Percentiles rank a stretch among this genome's conserved stretches.
Evolutionary conservation across 2,113 vertebrate genomes (phyloP).

Genomic region (Grantiella picta): DNA sequence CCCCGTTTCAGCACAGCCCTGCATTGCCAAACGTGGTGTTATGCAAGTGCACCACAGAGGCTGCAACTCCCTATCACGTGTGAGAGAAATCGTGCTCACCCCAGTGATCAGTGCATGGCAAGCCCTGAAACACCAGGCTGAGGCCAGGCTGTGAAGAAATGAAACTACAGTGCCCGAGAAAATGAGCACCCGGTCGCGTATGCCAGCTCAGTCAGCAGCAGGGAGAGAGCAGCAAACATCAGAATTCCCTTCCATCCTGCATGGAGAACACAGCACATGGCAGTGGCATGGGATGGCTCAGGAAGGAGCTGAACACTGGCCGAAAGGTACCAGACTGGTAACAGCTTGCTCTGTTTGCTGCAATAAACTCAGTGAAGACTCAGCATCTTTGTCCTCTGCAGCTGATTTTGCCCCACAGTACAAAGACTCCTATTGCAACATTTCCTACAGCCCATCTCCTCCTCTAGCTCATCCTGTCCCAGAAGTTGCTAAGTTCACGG

Average conservation of each 20-base stretch:
- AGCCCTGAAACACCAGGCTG: neutral
- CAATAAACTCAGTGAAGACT: neutral
- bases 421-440: slow-evolving; percentile 5
- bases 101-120: neutral
- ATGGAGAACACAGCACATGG: neutral
- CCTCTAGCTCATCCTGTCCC: neutral
- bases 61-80: neutral
- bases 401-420: neutral
- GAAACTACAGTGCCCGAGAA: neutral
- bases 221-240: neutral
- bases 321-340: neutral
- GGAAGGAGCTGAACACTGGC: neutral
- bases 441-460: neutral
- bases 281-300: neutral
- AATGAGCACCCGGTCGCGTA: fast-evolving
- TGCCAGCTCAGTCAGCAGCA: neutral
- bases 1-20: neutral
- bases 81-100: neutral
- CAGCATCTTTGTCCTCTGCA: neutral
- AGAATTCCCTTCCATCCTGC: neutral
- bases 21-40: slow-evolving; percentile 28
- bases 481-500: neutral
- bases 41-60: neutral
- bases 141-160: neutral
- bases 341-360: neutral